These are phyloP conservation scores for Rhodophaea formosa DNA, from an alignment of 2,888 invertebrate species.

Conservation along the genomic window DNA sequence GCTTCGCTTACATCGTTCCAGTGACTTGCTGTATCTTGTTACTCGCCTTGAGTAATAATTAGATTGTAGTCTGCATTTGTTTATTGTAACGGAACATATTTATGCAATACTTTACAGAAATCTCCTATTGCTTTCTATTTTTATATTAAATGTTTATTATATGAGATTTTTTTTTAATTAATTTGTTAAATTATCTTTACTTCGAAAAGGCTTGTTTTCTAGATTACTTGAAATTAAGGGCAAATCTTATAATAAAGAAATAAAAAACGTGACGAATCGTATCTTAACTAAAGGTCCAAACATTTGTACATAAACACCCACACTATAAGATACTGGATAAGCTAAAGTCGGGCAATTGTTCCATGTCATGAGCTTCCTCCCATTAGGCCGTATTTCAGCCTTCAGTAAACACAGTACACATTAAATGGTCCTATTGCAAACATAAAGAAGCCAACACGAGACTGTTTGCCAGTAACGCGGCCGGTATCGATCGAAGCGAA, in stretches of 20 bases:
- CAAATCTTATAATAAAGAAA: neutral
- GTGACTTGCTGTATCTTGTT: slow-evolving; percentile 33
- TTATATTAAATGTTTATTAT: neutral
- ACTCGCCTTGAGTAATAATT: slow-evolving; percentile 17
- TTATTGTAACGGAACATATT: slow-evolving; percentile 4
- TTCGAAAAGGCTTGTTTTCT: too few relatives aligned
- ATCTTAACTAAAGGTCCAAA: neutral
- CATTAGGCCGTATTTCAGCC: slow-evolving; percentile 11
- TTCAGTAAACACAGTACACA: slow-evolving; percentile 16
- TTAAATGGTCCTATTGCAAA: slow-evolving; percentile 17
- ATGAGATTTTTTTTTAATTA: neutral
- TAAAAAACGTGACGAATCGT: neutral
- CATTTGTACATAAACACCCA: neutral
- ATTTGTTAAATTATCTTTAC: too few relatives aligned
- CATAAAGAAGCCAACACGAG: slow-evolving; percentile 16
- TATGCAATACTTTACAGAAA: neutral
- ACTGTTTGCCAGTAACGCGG: slow-evolving; percentile 11
- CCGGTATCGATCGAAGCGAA: slow-evolving; percentile 16
- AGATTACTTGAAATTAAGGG: too few relatives aligned
- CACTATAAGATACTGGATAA: neutral
- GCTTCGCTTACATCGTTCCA: slow-evolving; percentile 32
- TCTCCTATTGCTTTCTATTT: neutral
- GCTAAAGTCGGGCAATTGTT: neutral
- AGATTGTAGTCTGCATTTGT: neutral
- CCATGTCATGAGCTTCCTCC: slow-evolving; percentile 1